These are phyloP conservation scores for Neotoma lepida DNA, from an alignment of 2,113 vertebrate genomes.

Conservation along the genomic window DNA sequence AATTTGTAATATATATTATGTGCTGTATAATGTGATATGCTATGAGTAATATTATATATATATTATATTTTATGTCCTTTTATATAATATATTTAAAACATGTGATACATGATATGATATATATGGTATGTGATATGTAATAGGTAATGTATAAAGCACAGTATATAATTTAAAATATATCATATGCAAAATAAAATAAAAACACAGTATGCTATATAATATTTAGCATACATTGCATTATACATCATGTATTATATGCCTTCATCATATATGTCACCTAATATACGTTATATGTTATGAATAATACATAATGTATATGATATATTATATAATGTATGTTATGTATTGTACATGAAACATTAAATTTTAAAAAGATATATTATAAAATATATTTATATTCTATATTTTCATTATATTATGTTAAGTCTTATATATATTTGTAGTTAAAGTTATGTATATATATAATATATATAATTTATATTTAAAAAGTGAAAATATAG, in stretches of 20 bases:
- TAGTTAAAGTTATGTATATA: neutral
- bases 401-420: neutral
- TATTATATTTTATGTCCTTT: no score
- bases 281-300: neutral
- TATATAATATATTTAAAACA: no score
- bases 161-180: no score
- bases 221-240: neutral
- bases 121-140: no score
- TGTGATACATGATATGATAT: no score
- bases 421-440: neutral
- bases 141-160: no score
- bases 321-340: neutral
- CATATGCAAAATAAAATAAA: no score
- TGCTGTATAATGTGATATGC: no score
- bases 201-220: no score
- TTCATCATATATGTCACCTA: neutral
- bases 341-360: neutral
- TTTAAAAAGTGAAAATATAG: neutral
- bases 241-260: neutral
- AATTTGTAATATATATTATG: no score
- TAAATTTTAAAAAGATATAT: neutral
- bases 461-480: neutral
- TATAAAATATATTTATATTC: neutral
- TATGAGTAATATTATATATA: no score
- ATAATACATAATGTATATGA: neutral